phyloP scores from a whole-genome alignment of 2,888 invertebrate genomes.

The Rugalucina vietnamica region DNA sequence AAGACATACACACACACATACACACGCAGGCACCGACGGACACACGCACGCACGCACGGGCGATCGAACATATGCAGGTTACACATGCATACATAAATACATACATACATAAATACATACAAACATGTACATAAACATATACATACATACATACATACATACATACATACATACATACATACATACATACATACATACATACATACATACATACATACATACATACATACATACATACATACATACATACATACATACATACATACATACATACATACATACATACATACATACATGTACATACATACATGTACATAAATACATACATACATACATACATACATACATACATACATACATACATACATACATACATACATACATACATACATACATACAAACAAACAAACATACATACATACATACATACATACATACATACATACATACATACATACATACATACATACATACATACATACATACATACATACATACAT shows the following conservation, averaged over 20 bases:
- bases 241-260: background rate
- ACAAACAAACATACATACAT: too few relatives aligned
- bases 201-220: background rate
- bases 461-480: too few relatives aligned
- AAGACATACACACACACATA: too few relatives aligned
- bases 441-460: too few relatives aligned
- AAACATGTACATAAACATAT: background rate
- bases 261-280: background rate
- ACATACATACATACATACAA: too few relatives aligned
- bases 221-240: background rate
- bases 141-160: background rate
- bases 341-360: background rate
- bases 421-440: too few relatives aligned
- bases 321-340: background rate
- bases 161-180: background rate
- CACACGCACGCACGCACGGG: background rate
- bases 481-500: too few relatives aligned
- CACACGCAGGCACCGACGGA: background rate
- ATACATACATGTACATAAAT: background rate
- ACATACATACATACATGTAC: background rate
- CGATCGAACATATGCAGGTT: background rate
- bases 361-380: background rate
- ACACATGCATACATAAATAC: background rate
- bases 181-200: background rate
- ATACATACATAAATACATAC: background rate